A percentile compares a stretch with the other conserved stretches of the same genome.
Evolutionary conservation across 2,797 vertebrate species (phyloP).

Genomic region (Halcyon badia): DNA sequence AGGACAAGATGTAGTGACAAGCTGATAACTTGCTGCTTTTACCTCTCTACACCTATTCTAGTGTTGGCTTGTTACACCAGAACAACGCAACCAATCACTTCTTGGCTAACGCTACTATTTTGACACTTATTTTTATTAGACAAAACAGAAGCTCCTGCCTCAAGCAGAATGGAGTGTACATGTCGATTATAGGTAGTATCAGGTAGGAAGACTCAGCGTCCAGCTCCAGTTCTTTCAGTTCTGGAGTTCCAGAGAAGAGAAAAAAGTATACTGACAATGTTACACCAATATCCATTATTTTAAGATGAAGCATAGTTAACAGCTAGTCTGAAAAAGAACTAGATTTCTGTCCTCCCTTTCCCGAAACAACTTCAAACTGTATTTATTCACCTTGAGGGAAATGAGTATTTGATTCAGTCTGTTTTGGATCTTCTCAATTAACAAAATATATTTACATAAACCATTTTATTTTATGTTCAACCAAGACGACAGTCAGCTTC

Average conservation of each 20-base stretch:
- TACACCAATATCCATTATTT: neutral
- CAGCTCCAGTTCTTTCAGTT: neutral
- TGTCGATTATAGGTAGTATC: neutral
- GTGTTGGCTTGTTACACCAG: neutral
- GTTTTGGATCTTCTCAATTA: fast-evolving
- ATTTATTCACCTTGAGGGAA: neutral
- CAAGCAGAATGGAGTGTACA: neutral
- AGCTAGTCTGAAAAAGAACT: neutral
- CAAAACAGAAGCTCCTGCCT: neutral
- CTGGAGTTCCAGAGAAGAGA: neutral
- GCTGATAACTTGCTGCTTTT: neutral
- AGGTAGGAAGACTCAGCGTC: neutral
- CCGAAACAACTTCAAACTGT: neutral
- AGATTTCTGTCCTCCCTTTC: neutral
- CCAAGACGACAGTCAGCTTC: neutral
- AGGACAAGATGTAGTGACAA: neutral
- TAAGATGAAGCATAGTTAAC: neutral
- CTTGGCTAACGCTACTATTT: neutral
- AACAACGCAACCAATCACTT: neutral
- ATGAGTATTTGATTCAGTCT: neutral
- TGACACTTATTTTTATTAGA: neutral
- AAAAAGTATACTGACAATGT: neutral
- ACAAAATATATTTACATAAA: neutral
- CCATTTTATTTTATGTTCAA: neutral
- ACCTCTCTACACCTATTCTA: neutral